Evolutionary conservation across 2,888 invertebrate genomes (phyloP), one percentile per base, ranked within the genome.

Genomic region (Octonoba sinensis): DNA sequence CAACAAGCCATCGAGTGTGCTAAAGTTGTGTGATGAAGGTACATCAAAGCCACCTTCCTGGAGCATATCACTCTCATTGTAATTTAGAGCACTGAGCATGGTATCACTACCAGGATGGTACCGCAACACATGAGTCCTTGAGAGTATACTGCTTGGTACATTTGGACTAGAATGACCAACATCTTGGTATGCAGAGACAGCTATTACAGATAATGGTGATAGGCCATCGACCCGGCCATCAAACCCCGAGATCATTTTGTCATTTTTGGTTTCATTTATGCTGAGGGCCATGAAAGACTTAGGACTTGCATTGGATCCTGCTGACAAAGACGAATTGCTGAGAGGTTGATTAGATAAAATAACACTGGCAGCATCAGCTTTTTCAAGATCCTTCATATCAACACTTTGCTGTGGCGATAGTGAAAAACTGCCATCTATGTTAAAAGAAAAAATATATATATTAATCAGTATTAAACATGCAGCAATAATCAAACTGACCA

Each of bases 51-150:
- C 86, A 62, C 87, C 86, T 70, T 88, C 88, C 47, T 86, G 87
- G 46, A 88, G 85, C 77, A 88, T 87, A 59, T 88, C 88, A 75
- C 86, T 86, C 66, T 88, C 89, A 82, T 86, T 87, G 78, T 88
- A 88, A 77, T 85, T 88, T 51, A 88, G 87, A 71, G 88, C 88
- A 87, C 88, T 88, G 49, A 89, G 86, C 88, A 88, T 88, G 22
- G 88, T 87, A 83, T 89, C 88, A 15, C 88, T 87, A 11, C 88
- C 87, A 15, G 87, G 84, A 62, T 87, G 87, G 67, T 86, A 88
- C 46, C 87, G 86, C 65, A 87, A 82, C 60, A 85, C 85, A 65
- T 87, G 87, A 74, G 65, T 59, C 27, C 78, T 60, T 1, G 78
- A 70, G 36, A 83, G 83, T 22, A 73, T 79, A 51, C 72, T 77